A percentile compares a stretch with the other conserved stretches of the same genome.
These are phyloP conservation scores for Temnothorax rugatulus DNA, from an alignment of 2,888 invertebrate species.

Conservation along the genomic window DNA sequence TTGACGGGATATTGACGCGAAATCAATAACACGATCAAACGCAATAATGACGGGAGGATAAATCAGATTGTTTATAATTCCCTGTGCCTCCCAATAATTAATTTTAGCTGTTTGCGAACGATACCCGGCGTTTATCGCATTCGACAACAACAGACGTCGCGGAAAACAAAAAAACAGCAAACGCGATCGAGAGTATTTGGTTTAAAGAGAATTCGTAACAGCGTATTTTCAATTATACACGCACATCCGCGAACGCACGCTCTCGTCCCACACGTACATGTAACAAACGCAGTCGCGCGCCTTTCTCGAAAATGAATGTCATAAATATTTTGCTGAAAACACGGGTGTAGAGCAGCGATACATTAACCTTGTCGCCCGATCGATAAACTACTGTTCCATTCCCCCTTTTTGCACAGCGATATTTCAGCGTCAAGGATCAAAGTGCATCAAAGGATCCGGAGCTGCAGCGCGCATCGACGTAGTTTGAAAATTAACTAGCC, in stretches of 20 bases:
- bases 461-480: slow-evolving; percentile 22
- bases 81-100: slow-evolving; percentile 41
- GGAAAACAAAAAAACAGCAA: slow-evolving; percentile 24
- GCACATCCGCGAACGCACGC: slow-evolving; percentile 1
- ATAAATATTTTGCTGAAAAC: slow-evolving; percentile 45
- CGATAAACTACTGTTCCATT: slow-evolving; percentile 38
- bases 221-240: slow-evolving; percentile 48
- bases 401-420: slow-evolving; percentile 27
- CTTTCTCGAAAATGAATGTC: slow-evolving; percentile 51
- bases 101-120: slow-evolving; percentile 45
- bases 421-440: slow-evolving; percentile 55
- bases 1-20: slow-evolving; percentile 18
- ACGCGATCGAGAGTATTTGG: slow-evolving; percentile 38
- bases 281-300: background rate
- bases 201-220: slow-evolving; percentile 53
- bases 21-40: slow-evolving; percentile 49
- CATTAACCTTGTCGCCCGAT: slow-evolving; percentile 43
- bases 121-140: slow-evolving; percentile 38
- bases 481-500: slow-evolving; percentile 48
- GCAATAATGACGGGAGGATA: slow-evolving; percentile 40
- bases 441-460: slow-evolving; percentile 47
- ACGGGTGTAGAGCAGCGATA: slow-evolving; percentile 16
- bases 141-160: slow-evolving; percentile 37
- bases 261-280: background rate
- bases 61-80: slow-evolving; percentile 51